phyloP scores from a whole-genome alignment of 2,113 vertebrate species.

The Cyanoliseus patagonus region DNA sequence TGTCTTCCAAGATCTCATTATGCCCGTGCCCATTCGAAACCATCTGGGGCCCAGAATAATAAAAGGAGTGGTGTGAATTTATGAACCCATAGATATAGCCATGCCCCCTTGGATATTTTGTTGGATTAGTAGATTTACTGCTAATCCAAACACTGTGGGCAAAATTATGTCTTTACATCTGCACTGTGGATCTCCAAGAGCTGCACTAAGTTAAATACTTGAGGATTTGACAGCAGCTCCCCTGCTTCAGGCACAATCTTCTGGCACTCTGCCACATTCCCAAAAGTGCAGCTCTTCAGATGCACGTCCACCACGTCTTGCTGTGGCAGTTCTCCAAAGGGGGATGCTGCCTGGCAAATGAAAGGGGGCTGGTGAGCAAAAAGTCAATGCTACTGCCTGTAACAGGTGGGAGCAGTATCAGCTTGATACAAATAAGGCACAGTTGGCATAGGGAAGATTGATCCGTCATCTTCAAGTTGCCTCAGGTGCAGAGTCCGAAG shows the following conservation, averaged over 20 bases:
- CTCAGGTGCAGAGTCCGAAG: neutral
- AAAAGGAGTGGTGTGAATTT: slow-evolving; percentile 66
- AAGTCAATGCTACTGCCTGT: neutral
- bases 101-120: slow-evolving; percentile 60
- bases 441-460: neutral
- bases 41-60: slow-evolving; percentile 68
- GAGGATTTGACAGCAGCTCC: slow-evolving; percentile 49
- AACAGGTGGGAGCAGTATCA: neutral
- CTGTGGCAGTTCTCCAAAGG: neutral
- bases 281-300: slow-evolving; percentile 28
- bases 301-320: slow-evolving; percentile 11
- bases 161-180: slow-evolving; percentile 64
- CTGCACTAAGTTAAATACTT: slow-evolving; percentile 29
- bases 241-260: slow-evolving; percentile 19
- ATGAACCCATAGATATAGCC: slow-evolving; percentile 57
- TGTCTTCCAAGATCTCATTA: slow-evolving; percentile 71
- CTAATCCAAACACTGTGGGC: slow-evolving; percentile 64
- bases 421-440: neutral
- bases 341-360: neutral
- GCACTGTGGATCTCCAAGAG: slow-evolving; percentile 13
- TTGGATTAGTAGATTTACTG: slow-evolving; percentile 70
- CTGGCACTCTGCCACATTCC: slow-evolving; percentile 37
- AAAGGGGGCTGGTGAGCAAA: neutral
- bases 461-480: neutral
- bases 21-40: slow-evolving; percentile 42